phyloP scores from a whole-genome alignment of 2,888 invertebrate genomes.

The Octodonta nipae region DNA sequence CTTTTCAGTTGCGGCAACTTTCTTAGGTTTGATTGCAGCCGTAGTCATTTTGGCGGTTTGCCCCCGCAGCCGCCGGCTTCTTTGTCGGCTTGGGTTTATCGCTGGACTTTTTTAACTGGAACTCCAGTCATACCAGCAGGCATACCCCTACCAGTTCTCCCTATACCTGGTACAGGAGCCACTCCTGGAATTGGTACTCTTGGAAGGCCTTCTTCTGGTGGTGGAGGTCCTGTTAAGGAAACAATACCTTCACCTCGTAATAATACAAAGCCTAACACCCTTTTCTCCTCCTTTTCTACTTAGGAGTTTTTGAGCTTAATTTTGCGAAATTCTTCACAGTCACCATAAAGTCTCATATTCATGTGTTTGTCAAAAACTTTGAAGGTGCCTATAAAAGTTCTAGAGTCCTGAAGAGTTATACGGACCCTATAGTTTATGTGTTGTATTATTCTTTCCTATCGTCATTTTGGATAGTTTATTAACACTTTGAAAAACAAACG shows the following conservation, averaged over 20 bases:
- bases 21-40: no score
- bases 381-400: slow-evolving; percentile 96
- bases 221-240: slow-evolving; percentile 94
- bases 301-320: slow-evolving; percentile 87
- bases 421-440: slow-evolving; percentile 96
- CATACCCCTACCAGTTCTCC: slow-evolving; percentile 88
- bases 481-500: no score
- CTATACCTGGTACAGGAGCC: slow-evolving; percentile 64
- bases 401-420: slow-evolving; percentile 90
- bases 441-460: slow-evolving; percentile 93
- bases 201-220: slow-evolving; percentile 91
- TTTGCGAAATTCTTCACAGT: slow-evolving; percentile 97
- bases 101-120: no score
- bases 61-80: no score
- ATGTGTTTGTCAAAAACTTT: slow-evolving; percentile 99
- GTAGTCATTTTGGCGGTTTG: no score
- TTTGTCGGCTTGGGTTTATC: no score
- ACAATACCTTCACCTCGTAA: slow-evolving; percentile 95
- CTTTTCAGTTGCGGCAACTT: no score
- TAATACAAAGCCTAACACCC: slow-evolving; percentile 88
- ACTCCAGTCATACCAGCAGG: slow-evolving; percentile 54
- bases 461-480: no score
- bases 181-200: slow-evolving; percentile 86
- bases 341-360: slow-evolving; percentile 96
- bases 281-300: slow-evolving; percentile 88